Percentiles rank a stretch among this genome's conserved stretches.
These are phyloP conservation scores for Uloborus plumipes DNA, from an alignment of 2,888 invertebrate species.

Conservation along the genomic window DNA sequence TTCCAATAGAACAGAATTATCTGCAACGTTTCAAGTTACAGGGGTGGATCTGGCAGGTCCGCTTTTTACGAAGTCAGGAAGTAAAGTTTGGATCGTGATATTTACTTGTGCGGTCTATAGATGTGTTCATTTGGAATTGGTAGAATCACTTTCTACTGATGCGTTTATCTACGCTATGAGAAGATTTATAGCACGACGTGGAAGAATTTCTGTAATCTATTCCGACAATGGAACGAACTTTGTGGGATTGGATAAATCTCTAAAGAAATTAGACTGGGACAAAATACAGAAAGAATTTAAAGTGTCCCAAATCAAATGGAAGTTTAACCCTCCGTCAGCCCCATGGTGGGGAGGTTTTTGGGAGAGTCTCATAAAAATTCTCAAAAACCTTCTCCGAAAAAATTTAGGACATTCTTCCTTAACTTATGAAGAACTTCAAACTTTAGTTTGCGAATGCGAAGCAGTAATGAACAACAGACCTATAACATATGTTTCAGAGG, in stretches of 20 bases:
- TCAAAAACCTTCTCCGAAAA: slow-evolving; percentile 25
- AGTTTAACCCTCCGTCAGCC: slow-evolving; percentile 23
- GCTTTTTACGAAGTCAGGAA: background rate
- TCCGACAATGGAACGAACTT: too few species aligned
- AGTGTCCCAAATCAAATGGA: slow-evolving; percentile 14
- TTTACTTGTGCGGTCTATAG: slow-evolving; percentile 18
- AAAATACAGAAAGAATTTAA: slow-evolving; percentile 8
- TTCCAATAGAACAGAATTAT: background rate
- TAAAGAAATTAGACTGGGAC: slow-evolving; percentile 7
- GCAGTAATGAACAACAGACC: slow-evolving; percentile 19
- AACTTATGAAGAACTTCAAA: slow-evolving; percentile 20
- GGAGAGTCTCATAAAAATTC: slow-evolving; percentile 11
- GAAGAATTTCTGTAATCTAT: slow-evolving; percentile 15
- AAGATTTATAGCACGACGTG: slow-evolving; percentile 19
- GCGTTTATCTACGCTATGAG: slow-evolving; percentile 12
- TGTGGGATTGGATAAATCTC: background rate
- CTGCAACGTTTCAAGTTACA: slow-evolving; percentile 14
- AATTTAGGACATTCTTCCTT: slow-evolving; percentile 8
- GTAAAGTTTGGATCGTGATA: background rate
- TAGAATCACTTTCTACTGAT: slow-evolving; percentile 17
- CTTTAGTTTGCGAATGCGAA: slow-evolving; percentile 26
- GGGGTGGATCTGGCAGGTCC: background rate
- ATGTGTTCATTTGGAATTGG: slow-evolving; percentile 22
- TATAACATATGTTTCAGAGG: slow-evolving; percentile 17
- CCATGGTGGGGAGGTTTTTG: slow-evolving; percentile 42